Base-by-base conservation (phyloP, 37 sponge, comb jelly and placozoan species). In the Ianthella basta region DNA sequence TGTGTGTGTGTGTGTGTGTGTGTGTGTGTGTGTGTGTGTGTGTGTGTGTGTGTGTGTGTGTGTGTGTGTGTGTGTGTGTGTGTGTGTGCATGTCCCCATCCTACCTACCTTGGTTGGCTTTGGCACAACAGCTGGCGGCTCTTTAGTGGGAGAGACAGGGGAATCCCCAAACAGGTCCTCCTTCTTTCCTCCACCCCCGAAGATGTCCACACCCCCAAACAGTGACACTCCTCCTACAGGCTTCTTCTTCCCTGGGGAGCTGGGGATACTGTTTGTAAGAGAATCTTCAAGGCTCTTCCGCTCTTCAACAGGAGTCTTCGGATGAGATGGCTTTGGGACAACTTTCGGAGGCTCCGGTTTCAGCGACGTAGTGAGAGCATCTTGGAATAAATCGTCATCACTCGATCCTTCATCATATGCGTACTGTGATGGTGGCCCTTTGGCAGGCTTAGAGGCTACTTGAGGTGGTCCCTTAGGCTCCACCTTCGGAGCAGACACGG, bases 171-270 rank as follows among this genome's bases (percentile, higher is more conserved):
- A 83, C 53, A 83, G 50, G 44, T 84, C 85, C n/a, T 82, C 15
- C 56, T 57, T 59, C 39, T 81, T 57, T 18, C 30, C 50, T 30
- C 66, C 27, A 2, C 27, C 34, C 3, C 39, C 24, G 53, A 83
- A 83, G 18, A 64, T 16, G 38, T 54, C 80, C 15, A 80, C 82
- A 2, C 87, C 93, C 61, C 93, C 90, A 82, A 94, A 94, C 72
- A 94, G 15, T 15, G 91, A 38, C 53, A 94, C 91, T 16, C 80
- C 94, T 29, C 94, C 94, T 38, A 73, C 75, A 16, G 85, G 80
- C 68, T 83, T 84, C 79, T 74, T 90, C 89, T 69, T 79, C 5
- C 8, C n/a, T 0, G 55, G 66, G 50, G 64, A 57, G 27, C 53
- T 27, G 12, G 77, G 3, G 24, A 10, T 50, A 36, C 41, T 53